These are phyloP conservation scores for Oryzias javanicus DNA, from an alignment of 2,113 vertebrate species.

Conservation along the genomic window DNA sequence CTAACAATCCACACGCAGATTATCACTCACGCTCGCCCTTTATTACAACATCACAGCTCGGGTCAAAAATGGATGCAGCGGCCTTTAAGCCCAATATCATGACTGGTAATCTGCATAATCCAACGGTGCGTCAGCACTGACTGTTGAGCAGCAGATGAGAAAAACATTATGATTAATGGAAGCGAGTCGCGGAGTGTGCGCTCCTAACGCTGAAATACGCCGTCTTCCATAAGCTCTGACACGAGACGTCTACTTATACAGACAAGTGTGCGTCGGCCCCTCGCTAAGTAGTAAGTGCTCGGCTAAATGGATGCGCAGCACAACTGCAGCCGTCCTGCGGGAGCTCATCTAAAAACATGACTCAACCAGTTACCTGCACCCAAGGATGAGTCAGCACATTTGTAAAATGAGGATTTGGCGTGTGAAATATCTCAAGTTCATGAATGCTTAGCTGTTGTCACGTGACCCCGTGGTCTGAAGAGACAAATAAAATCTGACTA, in stretches of 20 bases:
- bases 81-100: slow-evolving; percentile 13
- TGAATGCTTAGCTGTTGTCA: too few relatives aligned
- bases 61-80: not conserved
- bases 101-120: slow-evolving; percentile 17
- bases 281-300: slow-evolving; percentile 13
- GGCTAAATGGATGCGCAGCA: slow-evolving; percentile 26
- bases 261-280: slow-evolving; percentile 3
- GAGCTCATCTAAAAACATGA: slow-evolving; percentile 41
- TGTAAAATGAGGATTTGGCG: not conserved
- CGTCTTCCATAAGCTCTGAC: not conserved
- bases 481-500: too few relatives aligned
- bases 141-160: not conserved
- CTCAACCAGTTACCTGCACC: slow-evolving; percentile 45
- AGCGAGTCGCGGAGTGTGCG: slow-evolving; percentile 5
- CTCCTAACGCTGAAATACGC: slow-evolving; percentile 10
- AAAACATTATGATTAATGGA: slow-evolving; percentile 18
- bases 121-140: not conserved
- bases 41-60: not conserved
- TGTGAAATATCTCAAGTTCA: not conserved
- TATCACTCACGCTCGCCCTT: not conserved
- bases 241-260: slow-evolving; percentile 17
- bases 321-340: slow-evolving; percentile 35
- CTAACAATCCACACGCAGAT: not conserved
- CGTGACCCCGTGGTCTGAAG: too few relatives aligned
- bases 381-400: slow-evolving; percentile 41